Conservation (phyloP, 2,797 vertebrate species). For the Ispidina picta region DNA sequence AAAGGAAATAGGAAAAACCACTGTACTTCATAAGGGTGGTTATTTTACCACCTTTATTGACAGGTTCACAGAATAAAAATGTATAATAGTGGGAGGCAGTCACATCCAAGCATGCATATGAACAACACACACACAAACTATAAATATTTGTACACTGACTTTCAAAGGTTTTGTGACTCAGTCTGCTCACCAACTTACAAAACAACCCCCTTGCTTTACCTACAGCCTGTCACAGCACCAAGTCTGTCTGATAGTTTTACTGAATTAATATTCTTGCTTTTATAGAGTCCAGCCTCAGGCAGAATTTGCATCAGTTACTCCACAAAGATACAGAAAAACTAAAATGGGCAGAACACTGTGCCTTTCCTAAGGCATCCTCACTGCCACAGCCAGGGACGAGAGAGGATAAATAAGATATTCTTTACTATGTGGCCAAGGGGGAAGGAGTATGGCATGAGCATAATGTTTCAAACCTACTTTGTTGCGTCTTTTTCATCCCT, state of each 20-base stretch:
- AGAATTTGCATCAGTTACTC: not conserved
- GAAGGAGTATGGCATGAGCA: not conserved
- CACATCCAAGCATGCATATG: not conserved
- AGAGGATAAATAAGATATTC: not conserved
- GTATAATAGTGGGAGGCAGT: not conserved
- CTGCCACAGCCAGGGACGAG: not conserved
- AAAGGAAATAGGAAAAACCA: not conserved
- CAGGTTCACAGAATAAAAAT: not conserved
- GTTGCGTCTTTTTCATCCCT: not conserved
- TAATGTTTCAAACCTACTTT: not conserved
- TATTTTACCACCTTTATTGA: not conserved
- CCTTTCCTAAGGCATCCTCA: not conserved
- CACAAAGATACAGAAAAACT: not conserved
- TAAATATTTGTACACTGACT: not conserved
- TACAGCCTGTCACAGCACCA: not conserved
- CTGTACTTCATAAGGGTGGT: not conserved
- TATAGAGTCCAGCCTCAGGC: not conserved
- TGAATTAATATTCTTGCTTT: not conserved
- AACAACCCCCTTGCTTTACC: not conserved
- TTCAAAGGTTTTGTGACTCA: not conserved
- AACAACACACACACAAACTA: not conserved
- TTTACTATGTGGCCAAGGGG: not conserved
- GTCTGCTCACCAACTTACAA: not conserved
- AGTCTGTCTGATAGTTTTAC: not conserved
- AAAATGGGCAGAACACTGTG: not conserved